A percentile compares a stretch with the other conserved stretches of the same genome.
Evolutionary conservation across 1,140 invertebrate species (phyloP).

Genomic region (Paraescarpia echinospica): DNA sequence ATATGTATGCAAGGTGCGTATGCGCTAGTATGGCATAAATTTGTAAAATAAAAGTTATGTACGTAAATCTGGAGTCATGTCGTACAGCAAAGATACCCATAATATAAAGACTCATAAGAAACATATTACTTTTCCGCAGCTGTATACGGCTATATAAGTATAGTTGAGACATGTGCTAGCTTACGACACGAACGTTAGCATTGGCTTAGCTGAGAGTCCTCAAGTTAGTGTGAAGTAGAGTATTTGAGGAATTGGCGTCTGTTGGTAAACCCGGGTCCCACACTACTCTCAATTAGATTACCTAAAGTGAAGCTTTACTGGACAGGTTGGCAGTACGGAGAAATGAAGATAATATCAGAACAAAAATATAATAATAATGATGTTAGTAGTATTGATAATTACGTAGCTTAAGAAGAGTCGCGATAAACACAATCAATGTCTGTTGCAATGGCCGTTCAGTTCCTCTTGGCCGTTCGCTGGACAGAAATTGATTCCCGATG

Average conservation of each 20-base stretch:
- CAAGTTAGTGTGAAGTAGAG: background rate
- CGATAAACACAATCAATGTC: too few species aligned
- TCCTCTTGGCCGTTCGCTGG: too few species aligned
- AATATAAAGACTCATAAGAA: background rate
- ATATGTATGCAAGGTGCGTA: background rate
- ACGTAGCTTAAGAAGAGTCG: too few species aligned
- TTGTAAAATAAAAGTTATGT: background rate
- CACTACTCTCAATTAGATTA: background rate
- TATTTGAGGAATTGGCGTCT: background rate
- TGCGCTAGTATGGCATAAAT: background rate
- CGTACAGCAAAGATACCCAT: background rate
- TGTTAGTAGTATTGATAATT: too few species aligned
- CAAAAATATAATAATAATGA: too few species aligned
- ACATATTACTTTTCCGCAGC: background rate
- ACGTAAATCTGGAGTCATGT: background rate
- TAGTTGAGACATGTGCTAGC: background rate
- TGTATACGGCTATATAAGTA: background rate
- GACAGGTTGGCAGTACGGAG: background rate
- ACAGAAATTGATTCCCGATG: background rate
- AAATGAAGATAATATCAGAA: too few species aligned
- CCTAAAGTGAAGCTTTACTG: background rate
- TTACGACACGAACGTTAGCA: background rate
- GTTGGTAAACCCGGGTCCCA: background rate
- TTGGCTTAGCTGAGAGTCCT: background rate
- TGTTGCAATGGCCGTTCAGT: too few species aligned